Evolutionary conservation across 2,113 vertebrate species (phyloP), one percentile per base, ranked within the genome.

Genomic region (Calidris pygmaea): DNA sequence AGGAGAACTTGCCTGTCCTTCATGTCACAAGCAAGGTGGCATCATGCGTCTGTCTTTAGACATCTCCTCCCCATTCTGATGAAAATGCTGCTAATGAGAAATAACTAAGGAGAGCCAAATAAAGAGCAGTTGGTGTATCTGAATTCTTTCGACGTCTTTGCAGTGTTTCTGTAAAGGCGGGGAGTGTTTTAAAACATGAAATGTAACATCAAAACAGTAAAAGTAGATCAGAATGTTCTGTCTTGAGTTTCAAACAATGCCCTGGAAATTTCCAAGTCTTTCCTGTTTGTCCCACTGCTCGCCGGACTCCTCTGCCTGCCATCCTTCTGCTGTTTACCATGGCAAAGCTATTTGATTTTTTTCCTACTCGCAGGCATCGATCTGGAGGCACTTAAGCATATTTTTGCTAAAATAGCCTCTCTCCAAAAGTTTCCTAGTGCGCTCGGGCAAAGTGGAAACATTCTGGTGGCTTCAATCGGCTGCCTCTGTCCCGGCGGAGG

Each of bases 211-310:
- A 89, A 92, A 94, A 84, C 96, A 96, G 86, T 56, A 67, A 88
- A 93, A 97, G 96, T 90, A 92, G 95, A 96, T 95, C 95, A 93
- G 96, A 95, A 96, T 80, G 92, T 97, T 97, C 96, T 87, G 81
- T 74, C 93, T 95, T 48, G 83, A 26, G 3, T 80, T 93, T 92
- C 86, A 91, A 91, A 95, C 95, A 96, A 96, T 96, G 52, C 92
- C 88, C 85, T 95, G 92, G 95, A 94, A 92, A 95, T 92, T 88
- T 96, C 95, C 86, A 92, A 71, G 50, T 89, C 93, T 88, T 94
- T 96, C 91, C 91, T 93, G 92, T 95, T 95, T 90, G 88, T 96
- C 85, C 94, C 59, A 19, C 71, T 39, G 75, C 79, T 86, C 14
- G 1, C 94, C 59, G 92, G 56, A 24, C 85, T 86, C 87, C 60